Percentiles rank a stretch among this genome's conserved stretches.
These are phyloP conservation scores for Bujurquina vittata DNA, from an alignment of 2,113 vertebrate species.

Conservation along the genomic window DNA sequence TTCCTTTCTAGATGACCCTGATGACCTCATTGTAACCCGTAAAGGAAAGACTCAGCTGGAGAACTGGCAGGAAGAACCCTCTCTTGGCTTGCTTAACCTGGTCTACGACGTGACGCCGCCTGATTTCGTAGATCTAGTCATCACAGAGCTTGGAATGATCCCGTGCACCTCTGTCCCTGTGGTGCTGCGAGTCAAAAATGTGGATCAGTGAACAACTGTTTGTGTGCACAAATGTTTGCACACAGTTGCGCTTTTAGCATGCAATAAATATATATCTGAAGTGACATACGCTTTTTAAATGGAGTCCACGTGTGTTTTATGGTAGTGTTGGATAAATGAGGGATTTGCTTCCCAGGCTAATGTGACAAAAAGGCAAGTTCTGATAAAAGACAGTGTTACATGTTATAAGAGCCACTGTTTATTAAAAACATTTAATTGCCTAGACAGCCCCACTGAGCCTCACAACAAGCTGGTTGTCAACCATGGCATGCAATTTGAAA, in stretches of 20 bases:
- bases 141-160: constrained; percentile 98
- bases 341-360: neutral
- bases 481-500: constrained; percentile 23
- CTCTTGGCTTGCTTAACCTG: constrained; percentile 90
- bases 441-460: constrained; percentile 5
- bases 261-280: constrained; percentile 80
- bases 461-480: constrained; percentile 9
- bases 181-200: constrained; percentile 94
- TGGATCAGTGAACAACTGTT: constrained; percentile 84
- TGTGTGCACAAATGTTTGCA: constrained; percentile 33
- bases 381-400: neutral
- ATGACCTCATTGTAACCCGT: constrained; percentile 89
- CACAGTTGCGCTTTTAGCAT: constrained; percentile 70
- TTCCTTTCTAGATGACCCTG: constrained; percentile 87
- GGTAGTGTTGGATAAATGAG: neutral
- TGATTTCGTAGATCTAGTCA: constrained; percentile 96
- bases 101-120: constrained; percentile 97
- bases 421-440: constrained; percentile 29
- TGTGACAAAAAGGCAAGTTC: neutral
- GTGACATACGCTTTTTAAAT: constrained; percentile 69
- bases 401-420: constrained; percentile 8
- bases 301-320: constrained; percentile 44
- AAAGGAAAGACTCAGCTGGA: constrained; percentile 86
- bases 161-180: constrained; percentile 98
- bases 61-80: constrained; percentile 85